Base-by-base conservation (phyloP, 92 coral and sea anemone genomes). In the Plumapathes pennacea region DNA sequence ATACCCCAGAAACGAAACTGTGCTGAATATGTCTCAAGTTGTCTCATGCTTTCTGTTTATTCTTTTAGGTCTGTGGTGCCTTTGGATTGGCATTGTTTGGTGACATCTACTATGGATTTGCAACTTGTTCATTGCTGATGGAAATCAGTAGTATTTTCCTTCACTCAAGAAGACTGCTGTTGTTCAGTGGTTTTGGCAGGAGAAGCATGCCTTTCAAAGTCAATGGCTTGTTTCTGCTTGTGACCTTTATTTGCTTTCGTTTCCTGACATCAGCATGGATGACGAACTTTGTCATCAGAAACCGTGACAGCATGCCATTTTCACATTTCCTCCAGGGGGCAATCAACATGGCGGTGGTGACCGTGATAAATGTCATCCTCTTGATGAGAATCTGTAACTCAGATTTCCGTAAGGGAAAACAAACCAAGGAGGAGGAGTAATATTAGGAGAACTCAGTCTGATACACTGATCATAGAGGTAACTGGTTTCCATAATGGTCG, bases 221-320 rank as follows among this genome's bases (percentile, higher is more conserved):
- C 1, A 60, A 60, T 20, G 67, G 67, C 15, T 39, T 60, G 1
- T 60, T 60, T 30, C 38, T 60, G 12, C 38, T 60, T 29, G 13
- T 60, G 22, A 60, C 67, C 1, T 60, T 60, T 25, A 29, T 60
- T 15, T 21, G n/a, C 38, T 60, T 60, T 29, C 43, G 67, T 21
- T 54, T 60, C 9, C 67, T 60, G 5, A 60, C 67, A 31, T 60
- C 67, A 11, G 67, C 67, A 7, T 60, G 67, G 67, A 60, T 60
- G 67, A 60, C 54, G 22, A 60, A 60, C 23, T 60, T 60, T 60
- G 3, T 60, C 22, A 54, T 60, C 18, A 60, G 39, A 25, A 11
- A 31, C 20, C 67, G 67, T 18, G 34, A 60, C 46, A 15, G 24
- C 2, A 0, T 60, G 12, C 67, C 67, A 18, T 13, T 33, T 1